A percentile compares a stretch with the other conserved stretches of the same genome.
phyloP scores from a whole-genome alignment of 2,113 vertebrate genomes.

The Pygoscelis antarcticus region DNA sequence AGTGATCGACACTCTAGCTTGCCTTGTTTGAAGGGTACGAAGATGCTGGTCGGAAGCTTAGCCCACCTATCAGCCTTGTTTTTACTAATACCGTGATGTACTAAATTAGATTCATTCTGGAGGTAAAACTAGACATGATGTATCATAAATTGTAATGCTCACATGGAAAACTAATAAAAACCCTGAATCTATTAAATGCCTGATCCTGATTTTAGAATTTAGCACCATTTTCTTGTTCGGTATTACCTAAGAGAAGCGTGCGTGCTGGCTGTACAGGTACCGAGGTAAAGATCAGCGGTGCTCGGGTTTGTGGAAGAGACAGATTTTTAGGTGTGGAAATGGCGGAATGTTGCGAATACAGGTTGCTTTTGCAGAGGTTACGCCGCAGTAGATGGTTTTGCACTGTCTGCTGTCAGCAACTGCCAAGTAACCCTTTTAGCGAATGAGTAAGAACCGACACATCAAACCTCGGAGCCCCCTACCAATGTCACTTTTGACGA shows the following conservation, averaged over 20 bases:
- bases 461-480: background rate
- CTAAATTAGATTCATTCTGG: slow-evolving; percentile 80
- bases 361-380: background rate
- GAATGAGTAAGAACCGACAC: background rate
- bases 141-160: slow-evolving; percentile 90
- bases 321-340: background rate
- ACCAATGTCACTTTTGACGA: background rate
- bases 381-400: background rate
- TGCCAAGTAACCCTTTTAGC: background rate
- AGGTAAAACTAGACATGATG: slow-evolving; percentile 83
- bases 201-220: slow-evolving; percentile 2
- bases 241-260: no score
- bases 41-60: slow-evolving; percentile 74
- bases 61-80: slow-evolving; percentile 76
- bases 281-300: rapidly evolving
- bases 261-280: rapidly evolving
- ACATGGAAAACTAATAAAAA: slow-evolving; percentile 90
- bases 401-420: background rate
- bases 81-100: slow-evolving; percentile 86
- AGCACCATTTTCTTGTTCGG: no score
- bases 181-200: slow-evolving; percentile 51
- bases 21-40: slow-evolving; percentile 71
- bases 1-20: slow-evolving; percentile 78
- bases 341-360: background rate
- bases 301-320: background rate